Evolutionary conservation across 2,113 vertebrate genomes (phyloP).

Genomic region (Brevimyrus niger): DNA sequence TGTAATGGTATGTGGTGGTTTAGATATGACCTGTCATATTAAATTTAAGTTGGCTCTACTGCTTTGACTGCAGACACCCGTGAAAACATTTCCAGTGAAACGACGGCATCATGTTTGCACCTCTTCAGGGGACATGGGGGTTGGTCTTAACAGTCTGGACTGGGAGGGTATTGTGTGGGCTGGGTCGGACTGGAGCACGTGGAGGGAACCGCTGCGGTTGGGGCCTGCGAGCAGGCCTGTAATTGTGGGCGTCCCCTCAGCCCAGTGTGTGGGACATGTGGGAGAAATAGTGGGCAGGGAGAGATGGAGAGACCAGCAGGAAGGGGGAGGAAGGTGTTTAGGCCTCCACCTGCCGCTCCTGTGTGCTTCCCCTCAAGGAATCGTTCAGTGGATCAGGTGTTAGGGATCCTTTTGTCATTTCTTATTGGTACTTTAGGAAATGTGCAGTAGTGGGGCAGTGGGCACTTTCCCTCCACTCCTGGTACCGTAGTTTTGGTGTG

Average conservation of each 20-base stretch:
- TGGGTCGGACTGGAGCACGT: neutral
- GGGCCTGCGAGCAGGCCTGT: conserved; percentile 8
- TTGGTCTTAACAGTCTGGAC: neutral
- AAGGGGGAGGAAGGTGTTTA: neutral
- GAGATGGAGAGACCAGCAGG: neutral
- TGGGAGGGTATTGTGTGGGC: neutral
- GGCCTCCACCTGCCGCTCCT: neutral
- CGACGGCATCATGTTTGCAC: neutral
- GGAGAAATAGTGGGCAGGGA: neutral
- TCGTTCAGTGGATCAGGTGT: neutral
- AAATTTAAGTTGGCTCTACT: neutral
- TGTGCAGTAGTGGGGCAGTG: neutral
- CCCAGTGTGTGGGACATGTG: neutral
- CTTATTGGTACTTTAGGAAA: neutral
- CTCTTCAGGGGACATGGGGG: neutral
- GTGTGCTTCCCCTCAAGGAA: neutral
- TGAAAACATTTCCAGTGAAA: neutral
- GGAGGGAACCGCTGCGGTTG: neutral
- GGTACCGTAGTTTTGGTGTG: neutral
- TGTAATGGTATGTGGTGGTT: neutral
- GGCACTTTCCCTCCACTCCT: neutral
- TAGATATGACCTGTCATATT: neutral
- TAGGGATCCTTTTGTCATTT: neutral
- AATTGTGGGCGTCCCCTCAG: conserved; percentile 21
- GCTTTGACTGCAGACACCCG: neutral